Conservation (phyloP, 1,140 invertebrate genomes). For the Lepidurus apus region DNA sequence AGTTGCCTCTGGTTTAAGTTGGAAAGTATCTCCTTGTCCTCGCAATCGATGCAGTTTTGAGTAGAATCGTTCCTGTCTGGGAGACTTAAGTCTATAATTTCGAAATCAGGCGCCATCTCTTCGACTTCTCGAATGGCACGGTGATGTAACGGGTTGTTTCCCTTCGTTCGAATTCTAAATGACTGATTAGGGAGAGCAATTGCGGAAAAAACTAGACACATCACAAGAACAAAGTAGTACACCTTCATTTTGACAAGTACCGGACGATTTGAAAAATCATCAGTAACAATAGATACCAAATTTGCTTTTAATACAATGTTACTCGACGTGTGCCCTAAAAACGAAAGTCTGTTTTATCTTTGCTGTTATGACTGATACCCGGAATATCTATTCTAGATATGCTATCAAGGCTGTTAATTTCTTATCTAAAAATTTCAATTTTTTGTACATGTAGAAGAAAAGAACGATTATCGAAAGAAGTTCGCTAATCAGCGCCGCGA, state of each 20-base stretch:
- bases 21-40: background rate
- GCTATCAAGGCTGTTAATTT: too few species aligned
- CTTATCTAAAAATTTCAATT: too few species aligned
- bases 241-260: background rate
- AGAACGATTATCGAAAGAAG: background rate
- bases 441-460: background rate
- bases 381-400: too few species aligned
- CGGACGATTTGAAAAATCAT: too few species aligned
- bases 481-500: background rate
- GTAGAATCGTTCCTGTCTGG: background rate
- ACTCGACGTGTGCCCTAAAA: too few species aligned
- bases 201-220: background rate
- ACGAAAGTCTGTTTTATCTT: too few species aligned
- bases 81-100: background rate
- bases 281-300: too few species aligned
- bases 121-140: background rate
- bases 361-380: too few species aligned
- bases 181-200: background rate
- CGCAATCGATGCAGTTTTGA: background rate
- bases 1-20: background rate
- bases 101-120: background rate
- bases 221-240: background rate
- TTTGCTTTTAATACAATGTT: too few species aligned
- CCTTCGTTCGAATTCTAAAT: too few species aligned
- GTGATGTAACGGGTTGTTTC: background rate